Evolutionary conservation across 2,888 invertebrate species (phyloP), one percentile per base, ranked within the genome.

Genomic region (Limnephilus rhombicus): DNA sequence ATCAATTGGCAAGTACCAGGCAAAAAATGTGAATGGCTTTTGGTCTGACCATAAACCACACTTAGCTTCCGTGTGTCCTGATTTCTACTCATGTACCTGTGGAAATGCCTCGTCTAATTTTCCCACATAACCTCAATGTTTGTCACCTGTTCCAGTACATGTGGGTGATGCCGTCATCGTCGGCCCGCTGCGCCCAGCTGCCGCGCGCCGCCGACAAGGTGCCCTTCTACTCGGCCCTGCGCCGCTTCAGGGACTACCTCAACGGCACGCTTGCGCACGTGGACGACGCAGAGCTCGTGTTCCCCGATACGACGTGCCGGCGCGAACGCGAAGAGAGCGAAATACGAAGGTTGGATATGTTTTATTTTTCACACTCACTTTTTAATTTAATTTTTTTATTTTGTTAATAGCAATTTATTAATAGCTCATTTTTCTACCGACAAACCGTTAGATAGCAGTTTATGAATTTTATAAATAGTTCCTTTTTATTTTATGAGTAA

Each of bases 101-200:
- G 34, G 34, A 34, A 34, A 34, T 34, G 37, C 5, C 37, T 37
- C 95, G 99, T 99, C 90, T 97, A 99, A 90, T 99, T 99, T 96
- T 99, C 99, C 81, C 99, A 80, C 91, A 24, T 68, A 68, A 68
- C 68, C 68, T 68, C 68, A 68, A 24, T 68, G 68, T 68, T 68
- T 9, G 18, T 53, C 53, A 53, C 9, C 68, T 2, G 24, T 92
- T 86, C 24, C 96, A 99, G 99, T 98, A 98, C 95, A 98, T 99
- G 97, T 99, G 99, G 98, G 99, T 99, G 95, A 99, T 99, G 99
- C 99, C 99, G 94, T 99, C 99, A 91, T 99, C 99, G 90, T 99
- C 99, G 95, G 99, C 99, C 89, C 97, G 99, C 90, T 99, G 99
- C 96, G 99, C 99, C 81, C 99, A 99, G 95, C 96, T 99, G 94